phyloP scores from a whole-genome alignment of 2,888 invertebrate genomes.

The Ormyrus thymus region DNA sequence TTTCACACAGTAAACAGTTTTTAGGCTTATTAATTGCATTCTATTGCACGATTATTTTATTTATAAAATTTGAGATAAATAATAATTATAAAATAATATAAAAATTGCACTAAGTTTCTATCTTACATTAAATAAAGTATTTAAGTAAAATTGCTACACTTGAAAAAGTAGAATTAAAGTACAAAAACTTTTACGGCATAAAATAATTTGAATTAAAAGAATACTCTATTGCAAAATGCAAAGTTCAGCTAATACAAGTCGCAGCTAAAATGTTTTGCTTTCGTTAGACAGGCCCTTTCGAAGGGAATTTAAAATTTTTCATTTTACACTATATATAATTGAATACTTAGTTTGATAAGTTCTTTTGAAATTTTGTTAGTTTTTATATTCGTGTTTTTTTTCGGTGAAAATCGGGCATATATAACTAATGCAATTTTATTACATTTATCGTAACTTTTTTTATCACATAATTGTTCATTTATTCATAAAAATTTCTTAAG shows the following conservation, averaged over 20 bases:
- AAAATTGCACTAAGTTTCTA: conserved; percentile 2
- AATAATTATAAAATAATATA: conserved; percentile 26
- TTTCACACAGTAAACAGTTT: conserved; percentile 28
- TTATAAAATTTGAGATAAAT: background rate
- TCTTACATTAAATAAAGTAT: background rate
- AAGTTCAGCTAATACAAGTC: conserved; percentile 1
- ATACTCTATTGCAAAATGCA: conserved; percentile 2
- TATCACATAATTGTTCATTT: conserved; percentile 51
- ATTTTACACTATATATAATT: conserved; percentile 7
- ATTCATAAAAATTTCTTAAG: conserved; percentile 22
- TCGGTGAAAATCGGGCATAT: conserved; percentile 14
- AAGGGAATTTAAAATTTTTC: background rate
- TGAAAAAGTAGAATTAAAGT: background rate
- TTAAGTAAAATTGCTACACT: background rate
- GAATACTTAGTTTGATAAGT: conserved; percentile 27
- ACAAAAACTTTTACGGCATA: conserved; percentile 30
- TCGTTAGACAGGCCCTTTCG: conserved; percentile 15
- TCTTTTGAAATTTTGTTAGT: conserved; percentile 7
- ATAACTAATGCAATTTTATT: conserved; percentile 34
- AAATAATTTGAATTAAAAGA: conserved; percentile 14
- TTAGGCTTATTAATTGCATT: conserved; percentile 26
- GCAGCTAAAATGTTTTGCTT: background rate
- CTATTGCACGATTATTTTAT: conserved; percentile 17
- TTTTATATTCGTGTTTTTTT: conserved; percentile 13
- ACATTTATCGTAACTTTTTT: conserved; percentile 34